Evolutionary conservation across 2,797 vertebrate species (phyloP).

Genomic region (Cottoperca gobio): DNA sequence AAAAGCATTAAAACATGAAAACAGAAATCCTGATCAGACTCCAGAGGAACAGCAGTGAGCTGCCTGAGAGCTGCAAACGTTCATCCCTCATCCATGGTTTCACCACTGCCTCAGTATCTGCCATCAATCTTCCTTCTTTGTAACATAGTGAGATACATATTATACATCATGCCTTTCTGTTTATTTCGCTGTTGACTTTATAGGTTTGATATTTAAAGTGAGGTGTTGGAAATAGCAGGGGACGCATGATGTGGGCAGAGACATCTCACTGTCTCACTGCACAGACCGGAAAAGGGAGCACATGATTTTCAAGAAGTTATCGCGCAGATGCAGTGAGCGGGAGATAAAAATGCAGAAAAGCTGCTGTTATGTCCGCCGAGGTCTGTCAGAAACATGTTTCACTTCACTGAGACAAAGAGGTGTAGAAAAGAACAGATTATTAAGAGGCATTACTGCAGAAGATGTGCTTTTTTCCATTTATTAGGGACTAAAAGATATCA

Average conservation of each 20-base stretch:
- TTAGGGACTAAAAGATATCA: background rate
- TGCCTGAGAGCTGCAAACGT: no score
- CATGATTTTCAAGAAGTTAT: slow-evolving; percentile 8
- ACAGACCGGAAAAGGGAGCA: background rate
- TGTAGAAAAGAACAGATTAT: background rate
- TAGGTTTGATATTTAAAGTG: slow-evolving; percentile 11
- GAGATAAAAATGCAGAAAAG: slow-evolving; percentile 3
- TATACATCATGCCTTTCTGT: background rate
- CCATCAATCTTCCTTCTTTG: background rate
- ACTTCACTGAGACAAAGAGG: no score
- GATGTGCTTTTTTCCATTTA: background rate
- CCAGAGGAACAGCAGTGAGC: background rate
- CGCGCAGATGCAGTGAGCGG: background rate
- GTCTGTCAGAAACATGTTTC: background rate
- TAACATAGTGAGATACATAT: background rate
- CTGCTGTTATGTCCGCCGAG: background rate
- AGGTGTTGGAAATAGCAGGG: background rate
- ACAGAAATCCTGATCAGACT: slow-evolving; percentile 26
- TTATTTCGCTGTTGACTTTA: slow-evolving; percentile 1
- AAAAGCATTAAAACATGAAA: slow-evolving; percentile 8
- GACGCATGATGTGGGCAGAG: background rate
- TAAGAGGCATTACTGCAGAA: background rate
- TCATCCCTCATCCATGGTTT: background rate
- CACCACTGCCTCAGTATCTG: background rate
- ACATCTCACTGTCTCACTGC: slow-evolving; percentile 1